Base-by-base conservation (phyloP, 2,113 vertebrate genomes). In the Hemibagrus wyckioides region DNA sequence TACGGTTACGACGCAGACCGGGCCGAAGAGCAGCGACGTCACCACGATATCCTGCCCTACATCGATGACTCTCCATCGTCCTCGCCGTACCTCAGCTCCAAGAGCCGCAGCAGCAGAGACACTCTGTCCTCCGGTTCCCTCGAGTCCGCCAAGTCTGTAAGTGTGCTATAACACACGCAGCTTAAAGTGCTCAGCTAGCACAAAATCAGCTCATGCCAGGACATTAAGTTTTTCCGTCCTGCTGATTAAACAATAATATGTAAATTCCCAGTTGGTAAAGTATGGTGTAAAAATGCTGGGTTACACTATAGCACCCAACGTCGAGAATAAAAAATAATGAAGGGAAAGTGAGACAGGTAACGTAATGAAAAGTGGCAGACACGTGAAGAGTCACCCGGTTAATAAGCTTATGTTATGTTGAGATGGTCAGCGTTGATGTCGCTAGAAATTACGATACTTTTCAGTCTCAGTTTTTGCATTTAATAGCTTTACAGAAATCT, bases 31-130 rank as follows among this genome's bases (percentile, higher is more conserved):
- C 97, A 97, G 94, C 92, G 96, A 67, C 90, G 96, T 73, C 95
- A 95, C 90, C 98, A 98, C 81, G 98, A 99, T 69, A 95, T 97
- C 90, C 96, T 99, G 93, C 97, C 98, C 21, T 99, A 97, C 92
- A 97, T 99, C 3, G 98, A 99, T 3, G 98, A 99, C 92, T 99
- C 98, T 0, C 98, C 98, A 0, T 98, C 97, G 0, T 99, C 98
- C 69, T 99, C 98, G 0, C 98, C 98, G 0, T 97, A 97, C 83
- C 97, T 99, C 88, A 95, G 97, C 94, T 96, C 96, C 94, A 99
- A 99, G 94, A 97, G 96, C 91, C 96, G 97, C 67, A 96, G 96
- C 92, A 96, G 96, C 91, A 95, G 97, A 10, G 98, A 99, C 80
- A 95, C 96, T 0, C 93, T 97, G 44, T 97, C 96, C 76, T 97